Evolutionary conservation across 2,888 invertebrate species (phyloP).

Genomic region (Oegoconia quadripuncta): DNA sequence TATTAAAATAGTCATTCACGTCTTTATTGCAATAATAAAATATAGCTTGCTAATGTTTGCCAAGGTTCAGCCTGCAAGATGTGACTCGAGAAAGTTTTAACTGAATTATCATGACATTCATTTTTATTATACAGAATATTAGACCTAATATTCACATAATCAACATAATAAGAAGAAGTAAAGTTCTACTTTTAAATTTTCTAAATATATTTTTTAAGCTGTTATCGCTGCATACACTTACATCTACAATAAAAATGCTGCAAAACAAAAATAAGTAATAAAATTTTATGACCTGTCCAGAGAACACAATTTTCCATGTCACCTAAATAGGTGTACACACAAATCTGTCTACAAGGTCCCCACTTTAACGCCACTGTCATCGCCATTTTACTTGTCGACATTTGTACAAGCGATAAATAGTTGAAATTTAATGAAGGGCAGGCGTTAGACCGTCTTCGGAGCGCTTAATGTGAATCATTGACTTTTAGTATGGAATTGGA

Average conservation of each 20-base stretch:
- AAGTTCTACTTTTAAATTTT: no score
- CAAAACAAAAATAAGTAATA: conserved; percentile 21
- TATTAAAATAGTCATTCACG: no score
- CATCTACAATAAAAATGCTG: no score
- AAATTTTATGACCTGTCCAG: conserved; percentile 34
- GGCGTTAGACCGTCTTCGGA: conserved; percentile 38
- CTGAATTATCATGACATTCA: no score
- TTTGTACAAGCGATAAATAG: conserved; percentile 30
- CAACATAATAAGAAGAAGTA: no score
- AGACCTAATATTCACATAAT: not conserved
- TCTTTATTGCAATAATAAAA: no score
- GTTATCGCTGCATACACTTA: no score
- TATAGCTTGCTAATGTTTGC: no score
- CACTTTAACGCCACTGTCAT: conserved; percentile 37
- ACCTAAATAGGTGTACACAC: conserved; percentile 54
- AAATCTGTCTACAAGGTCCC: conserved; percentile 51
- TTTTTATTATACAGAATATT: no score
- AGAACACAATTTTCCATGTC: conserved; percentile 52
- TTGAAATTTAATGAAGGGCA: conserved; percentile 39
- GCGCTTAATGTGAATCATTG: conserved; percentile 31
- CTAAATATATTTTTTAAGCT: no score
- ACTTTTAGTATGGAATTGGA: conserved; percentile 40
- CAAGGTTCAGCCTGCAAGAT: no score
- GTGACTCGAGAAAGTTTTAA: no score
- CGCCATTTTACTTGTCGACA: conserved; percentile 49